These are phyloP conservation scores for Dioctria rufipes DNA, from an alignment of 2,888 invertebrate species.

Conservation along the genomic window DNA sequence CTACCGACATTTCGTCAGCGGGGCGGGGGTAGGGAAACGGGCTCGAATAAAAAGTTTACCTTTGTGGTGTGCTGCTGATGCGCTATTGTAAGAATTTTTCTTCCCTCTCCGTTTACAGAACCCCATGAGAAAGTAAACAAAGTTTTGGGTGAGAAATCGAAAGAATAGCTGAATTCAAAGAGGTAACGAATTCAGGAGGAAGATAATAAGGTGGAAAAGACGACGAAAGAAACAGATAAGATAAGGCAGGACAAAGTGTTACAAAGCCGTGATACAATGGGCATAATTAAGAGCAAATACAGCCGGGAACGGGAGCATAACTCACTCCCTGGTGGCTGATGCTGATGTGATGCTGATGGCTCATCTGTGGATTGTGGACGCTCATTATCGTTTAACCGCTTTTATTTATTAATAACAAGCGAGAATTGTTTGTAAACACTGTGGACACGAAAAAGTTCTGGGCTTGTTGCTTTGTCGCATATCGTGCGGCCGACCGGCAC, in stretches of 20 bases:
- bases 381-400: conserved; percentile 39
- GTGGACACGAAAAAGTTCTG: not conserved
- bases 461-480: conserved; percentile 17
- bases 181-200: conserved; percentile 19
- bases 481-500: not conserved
- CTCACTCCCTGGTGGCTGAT: conserved; percentile 27
- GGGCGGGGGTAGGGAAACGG: not conserved
- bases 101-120: conserved; percentile 7
- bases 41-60: conserved; percentile 20
- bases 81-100: conserved; percentile 27
- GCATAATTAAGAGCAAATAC: conserved; percentile 38
- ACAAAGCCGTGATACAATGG: conserved; percentile 32
- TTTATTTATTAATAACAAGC: conserved; percentile 44
- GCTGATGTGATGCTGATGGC: too few relatives aligned
- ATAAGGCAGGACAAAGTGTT: conserved; percentile 39
- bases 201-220: conserved; percentile 1
- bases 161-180: conserved; percentile 19
- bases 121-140: conserved; percentile 40
- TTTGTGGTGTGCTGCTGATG: not conserved
- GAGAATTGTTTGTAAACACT: conserved; percentile 37
- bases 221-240: not conserved
- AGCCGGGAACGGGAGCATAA: conserved; percentile 45
- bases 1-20: not conserved
- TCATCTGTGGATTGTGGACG: not conserved
- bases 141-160: conserved; percentile 38